phyloP scores from a whole-genome alignment of 2,797 vertebrate species.

The Brotula barbata region DNA sequence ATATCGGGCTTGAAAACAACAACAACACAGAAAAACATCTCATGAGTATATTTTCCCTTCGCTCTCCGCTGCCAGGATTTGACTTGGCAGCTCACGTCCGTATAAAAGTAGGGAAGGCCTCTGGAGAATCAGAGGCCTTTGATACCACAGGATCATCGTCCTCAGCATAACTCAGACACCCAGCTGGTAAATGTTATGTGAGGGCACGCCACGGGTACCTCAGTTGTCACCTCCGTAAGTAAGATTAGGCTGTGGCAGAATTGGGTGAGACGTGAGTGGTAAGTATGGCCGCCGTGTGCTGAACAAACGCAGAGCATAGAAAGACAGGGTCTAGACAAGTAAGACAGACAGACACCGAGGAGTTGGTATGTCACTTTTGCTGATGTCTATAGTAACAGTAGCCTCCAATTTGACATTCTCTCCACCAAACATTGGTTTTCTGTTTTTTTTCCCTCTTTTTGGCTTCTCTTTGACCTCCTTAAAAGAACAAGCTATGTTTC shows the following conservation, averaged over 20 bases:
- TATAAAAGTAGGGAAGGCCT: slow-evolving; percentile 34
- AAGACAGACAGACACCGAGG: slow-evolving; percentile 38
- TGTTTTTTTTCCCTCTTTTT: slow-evolving; percentile 60
- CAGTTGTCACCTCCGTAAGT: slow-evolving; percentile 68
- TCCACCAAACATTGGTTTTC: slow-evolving; percentile 71
- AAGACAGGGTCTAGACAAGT: slow-evolving; percentile 7
- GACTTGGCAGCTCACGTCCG: slow-evolving; percentile 36
- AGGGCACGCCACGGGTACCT: slow-evolving; percentile 61
- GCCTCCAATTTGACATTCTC: slow-evolving; percentile 74
- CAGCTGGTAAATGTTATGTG: slow-evolving; percentile 52
- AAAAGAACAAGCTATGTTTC: slow-evolving; percentile 80
- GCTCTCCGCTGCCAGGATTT: slow-evolving; percentile 27
- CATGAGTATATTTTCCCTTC: slow-evolving; percentile 19
- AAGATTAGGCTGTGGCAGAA: slow-evolving; percentile 60
- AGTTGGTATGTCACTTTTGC: slow-evolving; percentile 64
- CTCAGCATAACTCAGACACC: slow-evolving; percentile 57
- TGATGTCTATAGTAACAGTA: slow-evolving; percentile 74
- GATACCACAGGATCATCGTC: slow-evolving; percentile 62
- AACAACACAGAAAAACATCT: slow-evolving; percentile 12
- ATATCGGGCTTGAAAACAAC: slow-evolving; percentile 1
- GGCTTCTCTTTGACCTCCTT: slow-evolving; percentile 76
- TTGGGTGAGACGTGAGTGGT: slow-evolving; percentile 60
- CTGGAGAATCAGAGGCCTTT: slow-evolving; percentile 37
- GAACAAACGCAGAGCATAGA: slow-evolving; percentile 41
- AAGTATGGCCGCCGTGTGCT: slow-evolving; percentile 52